phyloP scores from a whole-genome alignment of 2,113 vertebrate genomes.

The Chloroceryle aenea region DNA sequence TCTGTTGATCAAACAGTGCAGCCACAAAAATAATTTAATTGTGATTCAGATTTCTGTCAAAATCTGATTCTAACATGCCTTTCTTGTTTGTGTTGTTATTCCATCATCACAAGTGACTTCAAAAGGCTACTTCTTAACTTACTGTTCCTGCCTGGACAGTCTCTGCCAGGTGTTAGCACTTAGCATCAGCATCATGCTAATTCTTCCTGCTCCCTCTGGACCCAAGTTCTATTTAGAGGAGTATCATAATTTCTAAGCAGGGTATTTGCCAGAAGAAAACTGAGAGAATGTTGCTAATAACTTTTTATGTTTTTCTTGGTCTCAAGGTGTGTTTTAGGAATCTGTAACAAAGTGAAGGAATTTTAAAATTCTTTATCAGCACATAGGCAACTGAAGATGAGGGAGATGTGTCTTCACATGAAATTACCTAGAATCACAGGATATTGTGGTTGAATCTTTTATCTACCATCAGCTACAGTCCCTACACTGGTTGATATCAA shows the following conservation, averaged over 20 bases:
- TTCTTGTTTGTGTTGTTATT: not conserved
- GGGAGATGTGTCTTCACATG: not conserved
- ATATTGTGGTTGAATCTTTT: not conserved
- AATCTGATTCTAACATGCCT: not conserved
- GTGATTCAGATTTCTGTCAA: not conserved
- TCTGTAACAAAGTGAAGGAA: not conserved
- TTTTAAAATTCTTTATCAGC: not conserved
- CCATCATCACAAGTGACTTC: not conserved
- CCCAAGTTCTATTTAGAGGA: not conserved
- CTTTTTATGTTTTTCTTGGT: not conserved
- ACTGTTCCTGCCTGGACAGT: not conserved
- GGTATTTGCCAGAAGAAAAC: not conserved
- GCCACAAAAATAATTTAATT: not conserved
- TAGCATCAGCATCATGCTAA: not conserved
- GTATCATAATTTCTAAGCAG: not conserved
- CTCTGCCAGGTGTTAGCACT: not conserved
- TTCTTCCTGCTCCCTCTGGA: not conserved
- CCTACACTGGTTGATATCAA: not conserved
- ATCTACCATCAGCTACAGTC: not conserved
- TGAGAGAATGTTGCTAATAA: not conserved
- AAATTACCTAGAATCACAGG: not conserved
- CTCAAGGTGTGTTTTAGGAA: not conserved
- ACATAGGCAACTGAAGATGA: not conserved
- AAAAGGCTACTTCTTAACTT: not conserved
- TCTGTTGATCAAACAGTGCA: not conserved